Conservation (phyloP, 2,888 invertebrate species). For the Dynastes hyllus region DNA sequence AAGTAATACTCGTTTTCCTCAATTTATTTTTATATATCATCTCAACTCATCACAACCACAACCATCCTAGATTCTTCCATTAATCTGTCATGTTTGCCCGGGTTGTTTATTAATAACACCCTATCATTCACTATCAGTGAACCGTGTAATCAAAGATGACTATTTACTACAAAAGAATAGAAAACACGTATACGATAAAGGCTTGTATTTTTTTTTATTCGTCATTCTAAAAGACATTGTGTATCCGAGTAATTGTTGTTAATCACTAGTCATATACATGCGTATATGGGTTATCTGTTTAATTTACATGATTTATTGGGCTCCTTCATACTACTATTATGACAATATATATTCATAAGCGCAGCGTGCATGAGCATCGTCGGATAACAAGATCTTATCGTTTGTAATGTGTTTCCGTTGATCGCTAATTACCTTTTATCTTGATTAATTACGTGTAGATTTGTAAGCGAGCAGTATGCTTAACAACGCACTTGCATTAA, state of each 20-base stretch:
- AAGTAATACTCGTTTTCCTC: conserved; percentile 1
- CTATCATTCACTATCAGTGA: conserved; percentile 44
- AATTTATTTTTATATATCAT: neutral
- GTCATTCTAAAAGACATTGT: conserved; percentile 27
- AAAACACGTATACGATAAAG: conserved; percentile 14
- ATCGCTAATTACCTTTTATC: conserved; percentile 50
- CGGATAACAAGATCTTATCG: conserved; percentile 42
- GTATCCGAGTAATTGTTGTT: conserved; percentile 43
- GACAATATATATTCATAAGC: conserved; percentile 24
- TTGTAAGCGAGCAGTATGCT: neutral
- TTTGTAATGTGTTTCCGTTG: conserved; percentile 49
- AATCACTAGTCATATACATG: conserved; percentile 39
- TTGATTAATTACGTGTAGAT: conserved; percentile 48
- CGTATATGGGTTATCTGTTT: conserved; percentile 49
- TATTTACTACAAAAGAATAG: conserved; percentile 32
- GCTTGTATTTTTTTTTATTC: conserved; percentile 38
- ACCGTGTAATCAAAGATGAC: conserved; percentile 51
- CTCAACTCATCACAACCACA: conserved; percentile 1
- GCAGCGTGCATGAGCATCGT: conserved; percentile 14
- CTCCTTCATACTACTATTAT: conserved; percentile 40
- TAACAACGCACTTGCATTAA: too few relatives aligned
- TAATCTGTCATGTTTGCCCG: conserved; percentile 10
- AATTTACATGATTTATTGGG: conserved; percentile 51
- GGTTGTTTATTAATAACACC: conserved; percentile 42
- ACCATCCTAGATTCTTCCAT: conserved; percentile 12